Percentiles rank a stretch among this genome's conserved stretches.
Evolutionary conservation across 2,888 invertebrate genomes (phyloP).

Genomic region (Hydrotaea cyrtoneurina): DNA sequence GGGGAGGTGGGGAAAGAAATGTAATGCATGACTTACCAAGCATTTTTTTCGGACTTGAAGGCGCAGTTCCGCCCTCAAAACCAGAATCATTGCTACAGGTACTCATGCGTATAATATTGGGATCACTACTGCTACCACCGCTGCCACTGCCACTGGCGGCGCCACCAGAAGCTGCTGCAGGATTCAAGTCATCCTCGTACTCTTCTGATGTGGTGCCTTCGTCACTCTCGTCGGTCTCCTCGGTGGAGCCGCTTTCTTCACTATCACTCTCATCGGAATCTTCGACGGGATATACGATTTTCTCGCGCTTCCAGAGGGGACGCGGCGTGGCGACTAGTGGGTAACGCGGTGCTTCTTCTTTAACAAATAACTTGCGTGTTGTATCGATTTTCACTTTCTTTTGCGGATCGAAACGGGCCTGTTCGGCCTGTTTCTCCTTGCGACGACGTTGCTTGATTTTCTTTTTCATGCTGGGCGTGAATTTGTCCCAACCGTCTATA

Average conservation of each 20-base stretch:
- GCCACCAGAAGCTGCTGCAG: conserved; percentile 50
- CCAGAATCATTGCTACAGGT: conserved; percentile 93
- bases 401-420: conserved; percentile 79
- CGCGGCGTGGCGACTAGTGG: conserved; percentile 84
- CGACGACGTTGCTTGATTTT: conserved; percentile 77
- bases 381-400: conserved; percentile 80
- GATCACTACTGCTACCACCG: conserved; percentile 50
- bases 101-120: conserved; percentile 82
- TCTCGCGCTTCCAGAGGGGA: conserved; percentile 83
- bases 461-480: conserved; percentile 80
- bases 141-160: conserved; percentile 38
- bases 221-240: conserved; percentile 77
- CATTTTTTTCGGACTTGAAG: conserved; percentile 85
- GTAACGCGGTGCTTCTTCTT: conserved; percentile 83
- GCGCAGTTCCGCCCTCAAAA: conserved; percentile 87
- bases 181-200: conserved; percentile 74
- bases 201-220: conserved; percentile 76
- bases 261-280: conserved; percentile 80
- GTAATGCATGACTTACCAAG: conserved; percentile 78
- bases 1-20: background rate
- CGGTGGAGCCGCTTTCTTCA: conserved; percentile 74
- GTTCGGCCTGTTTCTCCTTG: conserved; percentile 77
- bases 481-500: conserved; percentile 76
- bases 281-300: conserved; percentile 81
- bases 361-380: conserved; percentile 81